phyloP scores from a whole-genome alignment of 2,797 vertebrate genomes.

The Anableps anableps region DNA sequence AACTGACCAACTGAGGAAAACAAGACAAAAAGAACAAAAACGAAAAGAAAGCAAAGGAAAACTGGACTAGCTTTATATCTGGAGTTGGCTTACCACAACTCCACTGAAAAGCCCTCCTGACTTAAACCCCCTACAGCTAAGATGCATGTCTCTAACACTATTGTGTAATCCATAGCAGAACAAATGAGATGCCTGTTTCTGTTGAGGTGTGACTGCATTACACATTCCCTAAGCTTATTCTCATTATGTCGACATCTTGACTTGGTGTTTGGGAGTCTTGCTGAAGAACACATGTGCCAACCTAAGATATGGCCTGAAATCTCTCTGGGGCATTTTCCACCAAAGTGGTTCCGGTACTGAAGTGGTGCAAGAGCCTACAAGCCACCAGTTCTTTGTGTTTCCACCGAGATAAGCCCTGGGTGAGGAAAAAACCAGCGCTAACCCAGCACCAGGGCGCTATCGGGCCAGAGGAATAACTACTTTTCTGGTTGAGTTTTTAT shows the following conservation, averaged over 20 bases:
- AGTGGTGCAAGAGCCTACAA: neutral
- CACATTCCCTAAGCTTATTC: neutral
- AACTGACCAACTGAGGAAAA: constrained; percentile 46
- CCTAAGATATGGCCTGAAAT: constrained; percentile 10
- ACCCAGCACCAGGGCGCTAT: neutral
- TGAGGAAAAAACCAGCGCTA: neutral
- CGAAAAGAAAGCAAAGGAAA: neutral
- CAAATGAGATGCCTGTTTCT: neutral
- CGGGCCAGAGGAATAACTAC: neutral
- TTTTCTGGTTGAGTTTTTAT: neutral
- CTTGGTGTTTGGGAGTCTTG: neutral
- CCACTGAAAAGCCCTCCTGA: constrained; percentile 10
- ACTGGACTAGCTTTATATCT: constrained; percentile 10
- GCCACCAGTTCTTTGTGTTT: neutral
- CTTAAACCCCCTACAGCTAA: neutral
- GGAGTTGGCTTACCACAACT: constrained; percentile 62
- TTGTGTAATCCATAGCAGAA: neutral
- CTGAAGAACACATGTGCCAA: neutral
- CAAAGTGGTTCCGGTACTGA: neutral
- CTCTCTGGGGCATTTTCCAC: constrained; percentile 1
- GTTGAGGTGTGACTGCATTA: neutral
- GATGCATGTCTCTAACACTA: constrained; percentile 29
- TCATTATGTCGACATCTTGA: neutral
- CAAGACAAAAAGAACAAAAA: neutral
- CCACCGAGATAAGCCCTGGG: neutral